Percentiles rank a stretch among this genome's conserved stretches.
phyloP scores from a whole-genome alignment of 1,140 invertebrate genomes.

The Streblospio benedicti region DNA sequence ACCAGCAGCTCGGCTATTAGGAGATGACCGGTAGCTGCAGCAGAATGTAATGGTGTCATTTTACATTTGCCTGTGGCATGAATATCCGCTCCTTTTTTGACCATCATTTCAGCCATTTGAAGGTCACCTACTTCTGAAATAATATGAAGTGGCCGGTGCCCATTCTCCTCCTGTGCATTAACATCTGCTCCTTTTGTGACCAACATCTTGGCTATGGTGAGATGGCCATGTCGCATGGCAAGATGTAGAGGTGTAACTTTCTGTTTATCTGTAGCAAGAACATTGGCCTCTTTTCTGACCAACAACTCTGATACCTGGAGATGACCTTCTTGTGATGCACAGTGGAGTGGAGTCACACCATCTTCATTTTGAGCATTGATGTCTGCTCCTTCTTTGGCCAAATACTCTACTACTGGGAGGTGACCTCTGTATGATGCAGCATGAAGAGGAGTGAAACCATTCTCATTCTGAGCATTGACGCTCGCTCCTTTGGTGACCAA shows the following conservation, averaged over 20 bases:
- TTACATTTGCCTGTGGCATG: constrained; percentile 2
- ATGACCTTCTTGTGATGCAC: no score
- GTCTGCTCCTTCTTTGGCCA: no score
- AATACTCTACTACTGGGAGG: no score
- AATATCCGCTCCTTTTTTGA: not conserved
- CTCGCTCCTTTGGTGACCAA: no score
- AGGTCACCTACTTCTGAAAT: constrained; percentile 3
- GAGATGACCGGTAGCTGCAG: not conserved
- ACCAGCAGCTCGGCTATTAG: not conserved
- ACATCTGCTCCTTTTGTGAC: constrained; percentile 1
- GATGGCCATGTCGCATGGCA: not conserved
- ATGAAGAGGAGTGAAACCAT: no score
- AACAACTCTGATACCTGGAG: no score
- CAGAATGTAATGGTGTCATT: constrained; percentile 9
- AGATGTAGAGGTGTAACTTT: constrained; percentile 9
- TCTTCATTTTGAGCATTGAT: no score
- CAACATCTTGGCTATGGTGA: not conserved
- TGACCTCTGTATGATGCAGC: no score
- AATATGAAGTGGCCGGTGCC: constrained; percentile 5
- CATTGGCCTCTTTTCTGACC: constrained; percentile 11
- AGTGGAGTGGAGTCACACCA: constrained; percentile 7
- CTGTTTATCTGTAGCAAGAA: constrained; percentile 5
- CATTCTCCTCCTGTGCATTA: not conserved
- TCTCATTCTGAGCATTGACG: no score
- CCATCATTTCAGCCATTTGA: not conserved